Base-by-base conservation (phyloP, 2,888 invertebrate genomes). In the Microctonus aethiopoides region DNA sequence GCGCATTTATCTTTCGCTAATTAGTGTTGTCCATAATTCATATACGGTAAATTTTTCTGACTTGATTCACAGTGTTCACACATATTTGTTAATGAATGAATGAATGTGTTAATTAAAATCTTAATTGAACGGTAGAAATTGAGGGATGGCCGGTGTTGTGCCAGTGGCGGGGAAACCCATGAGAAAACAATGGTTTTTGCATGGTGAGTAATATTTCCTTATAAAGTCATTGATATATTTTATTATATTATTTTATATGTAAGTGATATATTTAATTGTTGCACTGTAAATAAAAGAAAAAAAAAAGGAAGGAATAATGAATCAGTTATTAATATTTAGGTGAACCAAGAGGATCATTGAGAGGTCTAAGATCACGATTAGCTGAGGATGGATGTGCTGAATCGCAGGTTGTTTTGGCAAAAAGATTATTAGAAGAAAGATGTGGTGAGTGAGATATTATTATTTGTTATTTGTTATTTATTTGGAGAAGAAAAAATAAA, bases 331-430 rank as follows among this genome's bases (percentile, higher is more conserved):
- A 32, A 62, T 61, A 57, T 67, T 41, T 87, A 92, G 92, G 92
- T 88, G 91, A 91, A 73, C 91, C 91, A 77, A 89, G 90, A 87
- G 90, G 91, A 75, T 92, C 92, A 61, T 85, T 92, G 67, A 89
- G 89, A 81, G 87, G 92, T 63, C 86, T 92, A 61, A 88, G 92
- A 32, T 90, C 84, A 80, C 94, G 94, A 81, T 87, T 96, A 74
- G 96, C 96, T 0, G 94, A 94, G 80, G 95, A 95, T 87, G 96
- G 96, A 9, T 95, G 95, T 85, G 93, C 95, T 0, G 95, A 95
- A 81, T 95, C 95, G 10, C 96, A 96, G 87, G 94, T 95, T 73
- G 93, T 95, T 67, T 88, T 96, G 70, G 96, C 95, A 2, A 95
- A 95, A 82, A 92, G 94, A 80, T 88, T 96, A 46, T 88, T 96